Evolutionary conservation across 2,888 invertebrate species (phyloP), one percentile per base, ranked within the genome.

Genomic region (Isotomurus palustris): DNA sequence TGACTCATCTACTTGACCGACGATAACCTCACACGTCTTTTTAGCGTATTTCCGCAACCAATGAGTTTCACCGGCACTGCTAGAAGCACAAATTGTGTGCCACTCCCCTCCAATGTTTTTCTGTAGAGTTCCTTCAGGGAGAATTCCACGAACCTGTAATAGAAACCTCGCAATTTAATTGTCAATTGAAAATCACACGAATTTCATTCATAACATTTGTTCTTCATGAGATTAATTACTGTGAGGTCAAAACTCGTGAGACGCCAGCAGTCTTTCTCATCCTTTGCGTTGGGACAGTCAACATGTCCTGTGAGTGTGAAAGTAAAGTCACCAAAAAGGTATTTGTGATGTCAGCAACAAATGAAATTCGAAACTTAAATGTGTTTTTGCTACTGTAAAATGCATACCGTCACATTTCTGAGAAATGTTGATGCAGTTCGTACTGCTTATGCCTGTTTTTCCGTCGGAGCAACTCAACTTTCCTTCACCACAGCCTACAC

Each of bases 181-280:
- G 3, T 17, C 4, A 53, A 19, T 17, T 56, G 5, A 38, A 32
- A 32, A 14, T 28, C 10, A 21, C 10, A 38, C n/a, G n/a, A n/a
- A 6, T 17, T 19, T 41, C 4, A 51, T 56, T 24, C 28, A 25
- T 17, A 38, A 22, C 17, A 53, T 21, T 38, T 8, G 2, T n/a
- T n/a, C n/a, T n/a, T n/a, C n/a, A n/a, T n/a, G n/a, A n/a, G n/a
- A n/a, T n/a, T n/a, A n/a, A 51, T 43, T 52, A 64, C 62, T 3
- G 59, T 53, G 25, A 47, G n/a, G 6, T 59, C 49, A 10, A 56
- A 35, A 35, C 53, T 56, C 4, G 50, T 45, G 35, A 66, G 36
- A 36, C 66, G 47, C 29, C 44, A 68, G 52, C 91, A 91, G 73
- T 88, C 83, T 50, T 80, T 72, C 78, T 91, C 91, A 72, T 91